Base-by-base conservation (phyloP, 2,113 vertebrate species). In the Saiga tatarica region DNA sequence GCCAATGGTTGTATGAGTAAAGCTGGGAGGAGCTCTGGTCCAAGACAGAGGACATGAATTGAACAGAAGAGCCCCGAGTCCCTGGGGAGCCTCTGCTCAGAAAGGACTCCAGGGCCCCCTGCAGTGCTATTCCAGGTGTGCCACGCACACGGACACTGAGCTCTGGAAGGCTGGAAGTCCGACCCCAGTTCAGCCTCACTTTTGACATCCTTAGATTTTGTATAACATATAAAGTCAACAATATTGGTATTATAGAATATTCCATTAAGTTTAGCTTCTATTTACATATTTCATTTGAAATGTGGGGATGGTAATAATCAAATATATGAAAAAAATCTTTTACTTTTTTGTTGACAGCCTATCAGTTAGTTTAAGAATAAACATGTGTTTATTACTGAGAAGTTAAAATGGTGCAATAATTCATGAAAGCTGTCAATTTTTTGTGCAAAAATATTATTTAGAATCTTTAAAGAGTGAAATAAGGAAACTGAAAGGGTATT, bases 211-310 rank as follows among this genome's bases (percentile, higher is more conserved):
- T 84, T 13, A 88, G 59, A 47, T 15, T 92, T 85, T 60, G 5
- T 6, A 13, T 23, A 52, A 83, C 26, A n/a, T 19, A 36, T 23
- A 50, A 84, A 91, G 52, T 92, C 78, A 83, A 45, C 39, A 62
- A 13, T 33, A 82, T 62, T 81, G 47, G 26, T 45, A 64, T 89
- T 30, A 36, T 4, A 67, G 94, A 93, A 9, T 23, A 84, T 55
- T 94, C 21, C 28, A 52, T 45, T 91, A 89, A 78, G 45, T 13
- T 39, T 90, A 64, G 59, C 36, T 67, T 94, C 36, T 36, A 78
- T 33, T 85, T 83, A 96, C 93, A 92, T n/a, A 87, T 83, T 82
- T 19, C 62, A n/a, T 89, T 96, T 93, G 86, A 89, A 57, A 84
- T 89, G 23, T 8, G 14, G 16, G 6, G 36, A 89, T 5, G 36